These are phyloP conservation scores for Bolinopsis microptera DNA, from an alignment of 37 sponge, comb jelly and placozoan genomes.

Conservation along the genomic window DNA sequence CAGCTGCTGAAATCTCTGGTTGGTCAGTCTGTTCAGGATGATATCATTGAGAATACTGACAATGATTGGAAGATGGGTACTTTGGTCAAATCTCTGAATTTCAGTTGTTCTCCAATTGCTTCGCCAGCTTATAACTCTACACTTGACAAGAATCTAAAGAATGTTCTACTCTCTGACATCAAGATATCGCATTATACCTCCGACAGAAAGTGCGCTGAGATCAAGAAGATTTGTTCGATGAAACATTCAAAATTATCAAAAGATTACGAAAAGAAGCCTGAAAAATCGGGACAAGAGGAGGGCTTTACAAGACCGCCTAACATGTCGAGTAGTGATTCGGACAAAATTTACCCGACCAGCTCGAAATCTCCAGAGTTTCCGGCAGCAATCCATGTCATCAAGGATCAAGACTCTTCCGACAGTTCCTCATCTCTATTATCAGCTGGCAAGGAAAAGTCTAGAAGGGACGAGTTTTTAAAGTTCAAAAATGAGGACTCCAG, in stretches of 20 bases:
- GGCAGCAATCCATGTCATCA: no score
- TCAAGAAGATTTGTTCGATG: neutral
- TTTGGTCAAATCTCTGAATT: conserved; percentile 31
- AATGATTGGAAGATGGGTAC: neutral
- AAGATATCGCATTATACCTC: neutral
- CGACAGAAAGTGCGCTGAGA: neutral
- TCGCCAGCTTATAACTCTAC: neutral
- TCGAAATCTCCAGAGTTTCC: no score
- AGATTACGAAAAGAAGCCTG: no score
- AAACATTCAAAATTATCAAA: neutral
- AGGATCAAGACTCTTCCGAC: no score
- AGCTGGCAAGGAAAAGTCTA: no score
- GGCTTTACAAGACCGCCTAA: no score
- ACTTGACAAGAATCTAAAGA: neutral
- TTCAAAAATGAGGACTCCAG: no score
- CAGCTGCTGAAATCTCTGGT: neutral
- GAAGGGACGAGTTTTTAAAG: no score
- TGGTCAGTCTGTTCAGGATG: neutral
- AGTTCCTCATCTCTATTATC: no score
- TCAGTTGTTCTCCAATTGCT: neutral
- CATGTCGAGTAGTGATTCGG: no score
- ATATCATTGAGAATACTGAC: neutral
- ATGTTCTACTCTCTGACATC: neutral
- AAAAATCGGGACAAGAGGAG: no score
- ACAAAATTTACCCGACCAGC: no score